phyloP scores from a whole-genome alignment of 2,113 vertebrate species.

The Stomatorhinus ivindoensis region DNA sequence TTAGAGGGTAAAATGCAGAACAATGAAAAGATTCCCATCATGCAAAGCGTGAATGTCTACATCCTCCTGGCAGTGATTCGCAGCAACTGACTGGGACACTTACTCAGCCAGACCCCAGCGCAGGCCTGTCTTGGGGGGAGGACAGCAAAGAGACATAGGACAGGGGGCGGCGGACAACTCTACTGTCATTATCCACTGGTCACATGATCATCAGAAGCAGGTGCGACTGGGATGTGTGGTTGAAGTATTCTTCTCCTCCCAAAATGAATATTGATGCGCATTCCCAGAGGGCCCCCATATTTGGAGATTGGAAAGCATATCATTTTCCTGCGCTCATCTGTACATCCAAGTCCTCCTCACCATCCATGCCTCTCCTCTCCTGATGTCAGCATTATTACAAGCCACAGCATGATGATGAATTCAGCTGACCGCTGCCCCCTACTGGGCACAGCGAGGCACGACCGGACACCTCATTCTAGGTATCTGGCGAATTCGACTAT shows the following conservation, averaged over 20 bases:
- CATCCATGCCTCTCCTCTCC: background rate
- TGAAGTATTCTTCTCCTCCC: background rate
- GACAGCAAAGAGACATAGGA: background rate
- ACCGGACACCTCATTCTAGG: slow-evolving; percentile 59
- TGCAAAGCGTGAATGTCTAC: background rate
- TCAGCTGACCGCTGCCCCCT: slow-evolving; percentile 43
- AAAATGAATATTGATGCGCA: background rate
- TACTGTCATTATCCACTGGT: background rate
- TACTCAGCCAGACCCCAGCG: background rate
- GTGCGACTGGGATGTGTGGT: background rate
- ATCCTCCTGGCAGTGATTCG: background rate
- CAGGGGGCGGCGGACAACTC: background rate
- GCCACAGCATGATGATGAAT: slow-evolving; percentile 32
- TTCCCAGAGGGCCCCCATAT: background rate
- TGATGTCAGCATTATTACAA: slow-evolving; percentile 52
- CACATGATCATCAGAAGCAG: background rate
- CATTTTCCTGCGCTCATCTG: background rate
- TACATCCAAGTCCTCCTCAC: background rate
- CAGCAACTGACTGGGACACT: background rate
- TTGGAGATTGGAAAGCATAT: background rate
- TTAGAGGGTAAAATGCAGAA: background rate
- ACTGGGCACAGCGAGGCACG: slow-evolving; percentile 45
- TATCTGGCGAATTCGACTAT: slow-evolving; percentile 35
- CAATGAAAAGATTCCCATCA: background rate
- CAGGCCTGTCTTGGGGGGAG: background rate